A percentile compares a stretch with the other conserved stretches of the same genome.
These are phyloP conservation scores for Andrena haemorrhoa DNA, from an alignment of 2,888 invertebrate species.

Conservation along the genomic window DNA sequence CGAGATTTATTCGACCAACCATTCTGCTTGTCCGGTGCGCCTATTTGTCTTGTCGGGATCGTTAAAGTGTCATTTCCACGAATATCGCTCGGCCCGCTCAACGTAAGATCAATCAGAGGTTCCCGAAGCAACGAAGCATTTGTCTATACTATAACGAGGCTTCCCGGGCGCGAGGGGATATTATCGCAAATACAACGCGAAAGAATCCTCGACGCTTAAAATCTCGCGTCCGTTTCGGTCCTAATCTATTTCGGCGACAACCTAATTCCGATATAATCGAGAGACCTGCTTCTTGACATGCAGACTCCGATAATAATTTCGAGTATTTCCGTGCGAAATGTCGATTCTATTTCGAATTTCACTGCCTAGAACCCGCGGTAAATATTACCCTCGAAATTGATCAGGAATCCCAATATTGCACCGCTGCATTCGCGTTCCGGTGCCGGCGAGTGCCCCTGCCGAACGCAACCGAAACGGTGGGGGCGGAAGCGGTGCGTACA, in stretches of 20 bases:
- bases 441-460: background rate
- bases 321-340: conserved; percentile 26
- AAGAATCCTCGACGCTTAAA: conserved; percentile 25
- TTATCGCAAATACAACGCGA: conserved; percentile 13
- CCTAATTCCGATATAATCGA: conserved; percentile 56
- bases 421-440: background rate
- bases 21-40: conserved; percentile 71
- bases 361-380: background rate
- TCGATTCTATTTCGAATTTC: conserved; percentile 36
- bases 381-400: conserved; percentile 2
- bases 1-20: conserved; percentile 74
- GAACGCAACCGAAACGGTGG: background rate
- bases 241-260: conserved; percentile 59
- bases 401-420: background rate
- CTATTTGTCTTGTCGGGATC: conserved; percentile 75
- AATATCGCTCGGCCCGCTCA: conserved; percentile 68
- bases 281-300: conserved; percentile 28
- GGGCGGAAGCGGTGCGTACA: conserved; percentile 31
- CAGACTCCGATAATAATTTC: conserved; percentile 24
- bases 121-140: conserved; percentile 57
- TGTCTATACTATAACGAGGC: conserved; percentile 56
- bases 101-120: conserved; percentile 68
- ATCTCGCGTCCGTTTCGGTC: conserved; percentile 49
- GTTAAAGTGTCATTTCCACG: conserved; percentile 78
- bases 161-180: conserved; percentile 15